Evolutionary conservation across 2,888 invertebrate species (phyloP), one percentile per base, ranked within the genome.

Genomic region (Lottia gigantea): DNA sequence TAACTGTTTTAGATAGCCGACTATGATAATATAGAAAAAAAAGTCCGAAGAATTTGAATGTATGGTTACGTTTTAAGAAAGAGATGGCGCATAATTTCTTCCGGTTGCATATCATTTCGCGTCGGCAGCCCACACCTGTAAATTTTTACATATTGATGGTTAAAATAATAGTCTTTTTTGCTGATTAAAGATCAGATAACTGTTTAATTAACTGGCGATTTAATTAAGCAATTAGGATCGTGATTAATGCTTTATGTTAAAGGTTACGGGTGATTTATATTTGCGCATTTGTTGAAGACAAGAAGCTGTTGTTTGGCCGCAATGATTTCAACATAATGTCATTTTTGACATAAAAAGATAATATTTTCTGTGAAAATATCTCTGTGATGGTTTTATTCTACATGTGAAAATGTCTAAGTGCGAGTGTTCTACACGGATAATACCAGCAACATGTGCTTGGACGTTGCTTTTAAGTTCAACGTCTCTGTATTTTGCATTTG

Each of bases 371-470:
- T 64, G 63, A 68, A 66, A 64, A 69, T 64, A 45, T 70, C 40
- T 40, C 11, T 40, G 40, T 40, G 11, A 40, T 40, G 40, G 40
- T 40, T 40, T 40, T 40, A 40, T 40, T 40, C 40, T 62, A 67
- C 62, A 71, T 71, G 26, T 64, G 75, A 80, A 64, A 68, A 84
- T 85, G 84, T 74, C 82, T 70, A 77, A 80, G 74, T 85, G 85
- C 74, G 84, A 83, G 77, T 80, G 82, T 69, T 85, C 84, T 70
- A 82, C 84, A 19, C 78, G 79, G 68, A 83, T 84, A 67, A 84
- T 85, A 65, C 98, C 98, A 90, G 98, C 98, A 90, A 95, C 95
- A 88, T 95, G 97, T 92, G 98, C 98, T 89, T 99, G 98, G 98
- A 93, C 94, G 83, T 91, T 99, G 88, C 92, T 98, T 85, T 92